Evolutionary conservation across 1,140 invertebrate species (phyloP).

Genomic region (Lepidurus apus): DNA sequence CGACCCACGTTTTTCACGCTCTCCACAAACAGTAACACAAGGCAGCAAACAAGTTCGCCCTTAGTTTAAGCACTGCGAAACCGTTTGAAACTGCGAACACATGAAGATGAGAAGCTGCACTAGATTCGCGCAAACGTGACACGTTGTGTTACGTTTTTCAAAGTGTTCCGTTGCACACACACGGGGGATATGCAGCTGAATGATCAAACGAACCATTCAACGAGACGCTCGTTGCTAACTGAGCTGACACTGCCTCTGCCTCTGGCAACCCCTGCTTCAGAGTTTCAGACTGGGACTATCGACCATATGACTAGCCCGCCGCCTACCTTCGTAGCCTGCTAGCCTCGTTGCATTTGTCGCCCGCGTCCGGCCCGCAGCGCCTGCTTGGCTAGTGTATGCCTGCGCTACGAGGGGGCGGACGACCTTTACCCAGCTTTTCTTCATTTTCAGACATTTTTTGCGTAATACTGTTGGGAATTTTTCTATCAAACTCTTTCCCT

Average conservation of each 20-base stretch:
- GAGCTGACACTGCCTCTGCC: constrained; percentile 12
- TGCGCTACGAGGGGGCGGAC: constrained; percentile 6
- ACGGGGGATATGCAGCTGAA: not conserved
- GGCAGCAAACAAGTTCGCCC: too few species aligned
- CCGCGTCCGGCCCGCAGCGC: too few species aligned
- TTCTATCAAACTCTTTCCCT: too few species aligned
- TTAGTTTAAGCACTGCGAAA: not conserved
- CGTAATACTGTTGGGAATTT: too few species aligned
- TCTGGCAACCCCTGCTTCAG: not conserved
- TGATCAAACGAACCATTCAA: not conserved
- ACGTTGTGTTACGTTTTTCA: not conserved
- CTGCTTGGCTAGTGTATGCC: not conserved
- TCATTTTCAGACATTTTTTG: too few species aligned
- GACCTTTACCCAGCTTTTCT: not conserved
- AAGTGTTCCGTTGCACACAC: not conserved
- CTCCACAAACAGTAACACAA: too few species aligned
- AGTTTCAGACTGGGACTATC: not conserved
- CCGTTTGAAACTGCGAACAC: not conserved
- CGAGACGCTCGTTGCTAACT: not conserved
- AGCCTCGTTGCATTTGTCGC: not conserved
- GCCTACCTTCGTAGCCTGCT: not conserved
- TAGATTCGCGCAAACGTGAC: not conserved
- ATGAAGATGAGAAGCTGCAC: not conserved
- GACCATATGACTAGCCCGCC: not conserved
- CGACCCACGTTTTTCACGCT: not conserved